Percentiles rank a stretch among this genome's conserved stretches.
Evolutionary conservation across 2,113 vertebrate species (phyloP).

Genomic region (Orientallactaga bullata): DNA sequence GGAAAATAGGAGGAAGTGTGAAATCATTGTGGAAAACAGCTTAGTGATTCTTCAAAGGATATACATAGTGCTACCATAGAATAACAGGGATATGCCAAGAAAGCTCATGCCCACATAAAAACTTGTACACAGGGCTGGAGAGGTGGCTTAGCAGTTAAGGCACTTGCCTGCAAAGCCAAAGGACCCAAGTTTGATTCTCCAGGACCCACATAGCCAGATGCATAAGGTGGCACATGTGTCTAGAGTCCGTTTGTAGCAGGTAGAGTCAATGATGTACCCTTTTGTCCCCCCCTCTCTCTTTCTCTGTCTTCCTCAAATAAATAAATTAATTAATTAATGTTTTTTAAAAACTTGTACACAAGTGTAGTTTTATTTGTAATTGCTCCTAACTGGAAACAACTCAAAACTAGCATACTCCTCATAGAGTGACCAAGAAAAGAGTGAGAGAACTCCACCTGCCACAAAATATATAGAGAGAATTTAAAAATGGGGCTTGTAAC

Average conservation of each 20-base stretch:
- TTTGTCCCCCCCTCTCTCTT: too few relatives aligned
- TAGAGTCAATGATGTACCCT: too few relatives aligned
- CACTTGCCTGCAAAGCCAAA: too few relatives aligned
- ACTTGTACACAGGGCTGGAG: background rate
- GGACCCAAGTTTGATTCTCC: too few relatives aligned
- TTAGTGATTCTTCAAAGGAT: background rate
- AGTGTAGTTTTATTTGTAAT: slow-evolving; percentile 14
- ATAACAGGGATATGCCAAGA: background rate
- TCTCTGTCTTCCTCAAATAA: too few relatives aligned
- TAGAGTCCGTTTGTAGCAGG: too few relatives aligned
- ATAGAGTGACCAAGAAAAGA: background rate
- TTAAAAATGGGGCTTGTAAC: background rate
- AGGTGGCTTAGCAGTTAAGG: too few relatives aligned
- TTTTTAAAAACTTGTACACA: background rate
- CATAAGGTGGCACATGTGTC: too few relatives aligned
- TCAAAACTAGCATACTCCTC: background rate
- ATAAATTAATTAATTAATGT: too few relatives aligned
- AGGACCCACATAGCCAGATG: too few relatives aligned
- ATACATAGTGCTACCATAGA: background rate
- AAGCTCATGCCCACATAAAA: slow-evolving; percentile 8
- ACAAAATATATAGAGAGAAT: background rate
- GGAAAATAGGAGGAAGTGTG: background rate
- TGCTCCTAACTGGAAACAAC: background rate
- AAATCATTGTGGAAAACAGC: background rate
- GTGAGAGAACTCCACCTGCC: background rate